phyloP scores from a whole-genome alignment of 2,888 invertebrate species.

The Gandaritis pyraliata region DNA sequence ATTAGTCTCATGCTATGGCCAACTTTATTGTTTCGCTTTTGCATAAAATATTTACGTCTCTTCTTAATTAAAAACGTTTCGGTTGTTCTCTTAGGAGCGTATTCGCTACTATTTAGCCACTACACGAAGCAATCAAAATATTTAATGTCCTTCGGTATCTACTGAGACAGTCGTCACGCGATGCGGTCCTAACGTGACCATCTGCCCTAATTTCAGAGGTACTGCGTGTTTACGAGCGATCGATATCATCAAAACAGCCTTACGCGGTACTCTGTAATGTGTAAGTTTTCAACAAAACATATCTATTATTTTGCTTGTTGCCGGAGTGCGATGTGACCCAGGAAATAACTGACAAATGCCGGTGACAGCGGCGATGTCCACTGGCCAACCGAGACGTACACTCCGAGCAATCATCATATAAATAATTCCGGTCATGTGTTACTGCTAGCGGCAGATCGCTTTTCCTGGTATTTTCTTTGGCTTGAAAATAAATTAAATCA shows the following conservation, averaged over 20 bases:
- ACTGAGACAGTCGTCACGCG: constrained; percentile 60
- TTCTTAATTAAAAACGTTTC: constrained; percentile 29
- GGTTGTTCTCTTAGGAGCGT: not conserved
- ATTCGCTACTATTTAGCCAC: not conserved
- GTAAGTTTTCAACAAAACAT: constrained; percentile 34
- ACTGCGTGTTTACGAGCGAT: constrained; percentile 50
- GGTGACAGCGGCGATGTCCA: constrained; percentile 34
- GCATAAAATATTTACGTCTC: constrained; percentile 44
- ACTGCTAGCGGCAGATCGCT: constrained; percentile 39
- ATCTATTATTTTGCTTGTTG: constrained; percentile 31
- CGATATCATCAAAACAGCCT: constrained; percentile 47
- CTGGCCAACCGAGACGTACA: constrained; percentile 29
- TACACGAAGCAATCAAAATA: constrained; percentile 68
- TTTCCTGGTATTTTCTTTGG: constrained; percentile 40
- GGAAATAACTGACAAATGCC: constrained; percentile 42
- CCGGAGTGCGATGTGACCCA: constrained; percentile 21
- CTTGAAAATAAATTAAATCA: constrained; percentile 56
- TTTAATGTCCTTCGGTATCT: constrained; percentile 63
- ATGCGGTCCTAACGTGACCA: constrained; percentile 57
- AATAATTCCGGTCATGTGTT: constrained; percentile 49
- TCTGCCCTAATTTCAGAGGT: constrained; percentile 63
- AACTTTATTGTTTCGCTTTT: constrained; percentile 49
- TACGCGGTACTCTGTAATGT: constrained; percentile 4
- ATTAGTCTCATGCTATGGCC: constrained; percentile 44
- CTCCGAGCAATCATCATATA: constrained; percentile 38